Evolutionary conservation across 2,113 vertebrate species (phyloP).

Genomic region (Eulemur macaco): DNA sequence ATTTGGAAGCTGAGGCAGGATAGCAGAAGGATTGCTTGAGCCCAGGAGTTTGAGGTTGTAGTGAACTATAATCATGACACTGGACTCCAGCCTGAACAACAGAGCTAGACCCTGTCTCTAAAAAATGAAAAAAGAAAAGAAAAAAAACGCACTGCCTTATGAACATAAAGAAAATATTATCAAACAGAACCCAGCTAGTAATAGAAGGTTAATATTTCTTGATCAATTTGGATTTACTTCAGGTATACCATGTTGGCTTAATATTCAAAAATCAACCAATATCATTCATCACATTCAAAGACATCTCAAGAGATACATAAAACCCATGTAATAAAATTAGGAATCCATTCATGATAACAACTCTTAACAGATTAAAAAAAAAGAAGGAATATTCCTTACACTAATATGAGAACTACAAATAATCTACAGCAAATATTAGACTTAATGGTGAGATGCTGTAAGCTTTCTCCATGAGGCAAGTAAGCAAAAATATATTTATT

Average conservation of each 20-base stretch:
- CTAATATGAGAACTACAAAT: not conserved
- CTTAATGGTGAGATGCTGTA: not conserved
- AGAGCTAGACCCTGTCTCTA: no score
- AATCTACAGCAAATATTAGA: not conserved
- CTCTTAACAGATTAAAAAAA: not conserved
- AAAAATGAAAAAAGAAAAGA: not conserved
- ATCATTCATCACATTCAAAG: not conserved
- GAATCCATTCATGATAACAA: not conserved
- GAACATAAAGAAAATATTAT: no score
- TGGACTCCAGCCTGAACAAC: no score
- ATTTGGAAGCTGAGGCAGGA: no score
- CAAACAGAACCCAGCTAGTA: no score
- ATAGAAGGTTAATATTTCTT: no score
- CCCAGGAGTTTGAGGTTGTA: no score
- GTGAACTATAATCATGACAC: no score
- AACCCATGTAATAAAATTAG: not conserved
- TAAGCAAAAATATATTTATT: not conserved
- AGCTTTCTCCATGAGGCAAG: not conserved
- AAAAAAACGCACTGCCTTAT: no score
- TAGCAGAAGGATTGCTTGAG: no score
- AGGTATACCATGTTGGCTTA: not conserved
- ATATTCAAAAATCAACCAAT: not conserved
- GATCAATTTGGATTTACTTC: not conserved
- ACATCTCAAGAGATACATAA: not conserved
- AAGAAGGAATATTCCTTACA: not conserved